Percentiles rank a stretch among this genome's conserved stretches.
Conservation (phyloP, 2,797 vertebrate species). For the Pseudochirops corinnae region DNA sequence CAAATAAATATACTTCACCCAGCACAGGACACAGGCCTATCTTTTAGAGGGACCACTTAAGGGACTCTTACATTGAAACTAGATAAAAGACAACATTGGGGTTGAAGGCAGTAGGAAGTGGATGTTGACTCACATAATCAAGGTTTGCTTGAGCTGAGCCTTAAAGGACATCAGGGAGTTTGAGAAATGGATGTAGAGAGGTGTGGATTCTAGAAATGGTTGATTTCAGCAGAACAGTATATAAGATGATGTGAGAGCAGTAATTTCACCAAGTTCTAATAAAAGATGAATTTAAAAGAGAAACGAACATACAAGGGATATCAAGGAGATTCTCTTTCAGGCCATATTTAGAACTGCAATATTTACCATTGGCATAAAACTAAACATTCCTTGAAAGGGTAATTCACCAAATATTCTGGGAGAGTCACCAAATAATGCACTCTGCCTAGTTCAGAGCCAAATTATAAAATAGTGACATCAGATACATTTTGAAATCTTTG, state of each 20-base stretch:
- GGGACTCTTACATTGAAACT: too few relatives aligned
- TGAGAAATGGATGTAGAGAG: too few relatives aligned
- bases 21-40: too few relatives aligned
- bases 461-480: background rate
- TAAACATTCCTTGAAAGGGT: background rate
- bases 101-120: too few relatives aligned
- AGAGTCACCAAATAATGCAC: background rate
- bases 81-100: too few relatives aligned
- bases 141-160: too few relatives aligned
- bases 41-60: too few relatives aligned
- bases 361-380: conserved; percentile 21
- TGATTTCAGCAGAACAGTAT: conserved; percentile 40
- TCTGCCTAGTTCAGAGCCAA: background rate
- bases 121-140: too few relatives aligned
- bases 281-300: conserved; percentile 7
- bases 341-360: background rate
- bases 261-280: conserved; percentile 4
- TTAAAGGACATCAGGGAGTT: too few relatives aligned
- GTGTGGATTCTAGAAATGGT: background rate
- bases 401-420: background rate
- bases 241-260: background rate
- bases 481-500: background rate
- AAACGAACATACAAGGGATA: background rate
- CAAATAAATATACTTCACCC: background rate
- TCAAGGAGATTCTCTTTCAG: background rate